Percentiles rank a stretch among this genome's conserved stretches.
These are phyloP conservation scores for Styela plicata DNA, from an alignment of 23 tunicate genomes.

Conservation along the genomic window DNA sequence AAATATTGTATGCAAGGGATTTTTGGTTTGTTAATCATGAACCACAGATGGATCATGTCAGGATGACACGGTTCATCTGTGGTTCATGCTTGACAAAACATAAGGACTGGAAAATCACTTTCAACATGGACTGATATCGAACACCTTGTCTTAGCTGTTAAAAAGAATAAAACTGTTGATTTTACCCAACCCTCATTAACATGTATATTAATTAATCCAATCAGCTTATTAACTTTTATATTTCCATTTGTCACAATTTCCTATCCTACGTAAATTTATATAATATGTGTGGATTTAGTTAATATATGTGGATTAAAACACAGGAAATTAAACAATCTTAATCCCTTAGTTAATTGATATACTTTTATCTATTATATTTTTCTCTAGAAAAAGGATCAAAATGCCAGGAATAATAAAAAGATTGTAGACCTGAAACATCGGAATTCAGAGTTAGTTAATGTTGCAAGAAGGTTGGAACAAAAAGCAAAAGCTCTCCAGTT, in stretches of 20 bases:
- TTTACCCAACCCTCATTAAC: too few relatives aligned
- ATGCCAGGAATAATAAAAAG: slow-evolving; percentile 47
- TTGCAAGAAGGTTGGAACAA: slow-evolving; percentile 67
- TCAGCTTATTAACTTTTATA: background rate
- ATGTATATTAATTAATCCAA: too few relatives aligned
- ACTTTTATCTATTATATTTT: background rate
- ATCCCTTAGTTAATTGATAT: background rate
- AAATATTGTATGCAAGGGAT: too few relatives aligned
- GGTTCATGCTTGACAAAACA: too few relatives aligned
- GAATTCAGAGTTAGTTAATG: slow-evolving; percentile 61
- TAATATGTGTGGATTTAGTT: background rate
- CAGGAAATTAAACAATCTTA: background rate
- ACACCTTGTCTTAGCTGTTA: too few relatives aligned
- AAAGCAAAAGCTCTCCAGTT: slow-evolving; percentile 69
- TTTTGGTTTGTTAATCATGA: too few relatives aligned
- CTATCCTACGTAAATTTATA: background rate
- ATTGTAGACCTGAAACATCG: slow-evolving; percentile 52
- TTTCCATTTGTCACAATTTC: background rate
- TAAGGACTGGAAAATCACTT: too few relatives aligned
- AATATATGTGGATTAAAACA: too few relatives aligned
- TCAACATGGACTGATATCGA: too few relatives aligned
- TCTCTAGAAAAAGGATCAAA: slow-evolving; percentile 44
- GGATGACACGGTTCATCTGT: too few relatives aligned
- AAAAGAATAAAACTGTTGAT: too few relatives aligned
- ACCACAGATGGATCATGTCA: too few relatives aligned